These are phyloP conservation scores for Oophaga sylvatica DNA, from an alignment of 2,797 vertebrate genomes.

Conservation along the genomic window DNA sequence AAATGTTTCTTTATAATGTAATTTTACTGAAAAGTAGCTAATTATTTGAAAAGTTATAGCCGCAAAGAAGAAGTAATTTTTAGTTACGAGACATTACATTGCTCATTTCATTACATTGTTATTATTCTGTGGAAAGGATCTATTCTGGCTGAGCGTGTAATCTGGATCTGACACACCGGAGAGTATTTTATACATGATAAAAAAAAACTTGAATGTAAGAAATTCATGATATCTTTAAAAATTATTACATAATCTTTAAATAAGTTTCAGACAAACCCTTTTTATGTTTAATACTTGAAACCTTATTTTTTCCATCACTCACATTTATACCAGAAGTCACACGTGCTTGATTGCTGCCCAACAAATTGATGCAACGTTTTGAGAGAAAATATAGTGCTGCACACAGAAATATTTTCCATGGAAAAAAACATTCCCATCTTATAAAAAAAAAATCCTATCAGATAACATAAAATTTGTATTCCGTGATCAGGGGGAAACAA, in stretches of 20 bases:
- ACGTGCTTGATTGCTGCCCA: no score
- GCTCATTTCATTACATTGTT: neutral
- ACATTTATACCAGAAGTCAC: no score
- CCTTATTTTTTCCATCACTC: no score
- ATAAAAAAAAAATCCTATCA: no score
- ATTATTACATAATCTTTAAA: neutral
- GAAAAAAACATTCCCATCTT: no score
- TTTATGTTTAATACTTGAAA: no score
- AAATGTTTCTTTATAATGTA: neutral
- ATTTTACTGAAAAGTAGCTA: neutral
- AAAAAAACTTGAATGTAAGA: neutral
- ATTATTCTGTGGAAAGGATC: neutral
- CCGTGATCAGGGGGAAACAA: no score
- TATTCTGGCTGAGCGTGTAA: neutral
- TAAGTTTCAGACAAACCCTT: no score
- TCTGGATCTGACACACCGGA: neutral
- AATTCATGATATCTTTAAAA: neutral
- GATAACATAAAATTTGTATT: no score
- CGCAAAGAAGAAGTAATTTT: neutral
- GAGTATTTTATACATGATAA: neutral
- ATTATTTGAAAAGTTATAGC: constrained; percentile 7
- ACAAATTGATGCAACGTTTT: no score
- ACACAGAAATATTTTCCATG: no score
- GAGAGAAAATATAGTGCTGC: no score
- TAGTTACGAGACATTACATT: neutral